Evolutionary conservation across 37 sponge, comb jelly and placozoan genomes (phyloP).

Genomic region (Haliclona indistincta): DNA sequence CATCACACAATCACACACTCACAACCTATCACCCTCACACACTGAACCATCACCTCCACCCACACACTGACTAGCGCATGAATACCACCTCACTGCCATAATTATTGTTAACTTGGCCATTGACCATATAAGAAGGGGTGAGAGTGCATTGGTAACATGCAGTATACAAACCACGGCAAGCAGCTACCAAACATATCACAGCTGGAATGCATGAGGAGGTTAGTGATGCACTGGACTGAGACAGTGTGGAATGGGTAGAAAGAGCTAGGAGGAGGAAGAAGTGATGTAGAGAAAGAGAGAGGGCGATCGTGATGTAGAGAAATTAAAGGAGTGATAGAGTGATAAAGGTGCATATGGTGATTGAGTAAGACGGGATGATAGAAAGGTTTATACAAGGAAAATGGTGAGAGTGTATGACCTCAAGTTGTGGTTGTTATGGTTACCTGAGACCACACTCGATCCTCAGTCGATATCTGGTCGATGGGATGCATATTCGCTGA

Average conservation of each 20-base stretch:
- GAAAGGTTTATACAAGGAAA: too few species aligned
- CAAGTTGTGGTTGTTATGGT: too few species aligned
- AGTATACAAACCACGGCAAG: neutral
- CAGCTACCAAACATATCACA: neutral
- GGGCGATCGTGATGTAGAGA: neutral
- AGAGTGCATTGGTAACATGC: too few species aligned
- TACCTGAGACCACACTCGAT: too few species aligned
- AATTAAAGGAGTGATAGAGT: neutral
- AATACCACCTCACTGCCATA: neutral
- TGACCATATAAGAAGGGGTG: slow-evolving; percentile 9
- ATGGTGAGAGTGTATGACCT: too few species aligned
- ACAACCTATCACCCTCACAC: too few species aligned
- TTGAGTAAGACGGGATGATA: neutral
- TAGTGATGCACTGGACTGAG: neutral
- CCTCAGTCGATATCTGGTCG: slow-evolving; percentile 94
- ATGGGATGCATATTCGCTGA: slow-evolving; percentile 97
- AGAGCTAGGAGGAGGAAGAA: neutral
- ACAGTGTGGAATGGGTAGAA: neutral
- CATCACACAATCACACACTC: too few species aligned
- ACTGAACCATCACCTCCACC: too few species aligned
- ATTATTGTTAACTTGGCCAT: too few species aligned
- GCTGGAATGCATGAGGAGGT: neutral
- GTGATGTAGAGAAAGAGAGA: neutral
- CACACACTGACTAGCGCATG: neutral
- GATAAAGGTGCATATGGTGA: neutral